These are phyloP conservation scores for Macrotis lagotis DNA, from an alignment of 2,113 vertebrate genomes.

Conservation along the genomic window DNA sequence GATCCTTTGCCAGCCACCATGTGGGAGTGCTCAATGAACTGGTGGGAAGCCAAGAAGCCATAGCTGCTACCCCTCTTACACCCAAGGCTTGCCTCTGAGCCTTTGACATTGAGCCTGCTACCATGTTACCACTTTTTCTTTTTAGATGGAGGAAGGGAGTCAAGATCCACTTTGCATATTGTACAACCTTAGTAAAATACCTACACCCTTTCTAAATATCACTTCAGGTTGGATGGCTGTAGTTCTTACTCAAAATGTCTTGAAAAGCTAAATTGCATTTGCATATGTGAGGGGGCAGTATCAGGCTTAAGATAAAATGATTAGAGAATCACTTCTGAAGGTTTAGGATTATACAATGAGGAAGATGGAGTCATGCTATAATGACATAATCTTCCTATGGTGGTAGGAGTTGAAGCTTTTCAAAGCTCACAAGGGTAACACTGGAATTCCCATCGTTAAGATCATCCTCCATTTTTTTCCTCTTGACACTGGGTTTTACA, in stretches of 20 bases:
- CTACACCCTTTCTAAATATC: not conserved
- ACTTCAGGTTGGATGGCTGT: not conserved
- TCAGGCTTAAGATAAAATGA: not conserved
- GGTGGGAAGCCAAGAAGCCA: no score
- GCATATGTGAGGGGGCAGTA: not conserved
- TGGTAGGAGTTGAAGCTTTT: not conserved
- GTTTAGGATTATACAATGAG: not conserved
- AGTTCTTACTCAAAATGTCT: not conserved
- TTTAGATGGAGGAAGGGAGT: not conserved
- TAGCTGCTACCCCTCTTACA: no score
- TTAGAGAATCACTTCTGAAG: not conserved
- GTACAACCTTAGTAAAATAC: not conserved
- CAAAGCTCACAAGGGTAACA: not conserved
- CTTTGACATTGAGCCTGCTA: no score
- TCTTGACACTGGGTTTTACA: not conserved
- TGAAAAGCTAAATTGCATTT: not conserved
- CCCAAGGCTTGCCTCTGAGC: no score
- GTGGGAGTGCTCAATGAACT: conserved; percentile 93
- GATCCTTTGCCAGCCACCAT: conserved; percentile 88
- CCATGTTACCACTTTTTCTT: no score
- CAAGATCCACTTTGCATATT: not conserved
- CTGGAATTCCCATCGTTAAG: not conserved
- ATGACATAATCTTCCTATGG: not conserved
- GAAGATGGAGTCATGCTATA: not conserved
- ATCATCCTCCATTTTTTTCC: not conserved